Evolutionary conservation across 2,888 invertebrate species (phyloP).

Genomic region (Petrophora chlorosata): DNA sequence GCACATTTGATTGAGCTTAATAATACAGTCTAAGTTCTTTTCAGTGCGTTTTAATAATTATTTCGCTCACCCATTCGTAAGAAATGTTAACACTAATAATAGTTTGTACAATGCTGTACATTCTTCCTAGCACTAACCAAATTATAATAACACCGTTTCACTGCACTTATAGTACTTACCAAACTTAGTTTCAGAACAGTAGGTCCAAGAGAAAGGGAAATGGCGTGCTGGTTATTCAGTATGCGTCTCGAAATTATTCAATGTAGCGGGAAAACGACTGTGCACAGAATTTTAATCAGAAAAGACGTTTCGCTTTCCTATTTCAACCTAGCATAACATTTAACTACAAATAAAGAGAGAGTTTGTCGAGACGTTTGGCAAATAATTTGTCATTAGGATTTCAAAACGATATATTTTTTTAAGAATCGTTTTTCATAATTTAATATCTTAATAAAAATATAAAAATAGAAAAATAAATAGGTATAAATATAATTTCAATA

Average conservation of each 20-base stretch:
- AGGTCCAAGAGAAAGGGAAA: slow-evolving; percentile 47
- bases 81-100: neutral
- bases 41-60: neutral
- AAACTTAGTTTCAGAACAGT: slow-evolving; percentile 24
- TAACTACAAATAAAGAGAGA: slow-evolving; percentile 10
- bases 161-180: neutral
- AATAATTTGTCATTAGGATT: neutral
- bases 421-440: no score
- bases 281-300: slow-evolving; percentile 56
- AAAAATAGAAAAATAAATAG: no score
- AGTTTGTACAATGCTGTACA: neutral
- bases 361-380: no score
- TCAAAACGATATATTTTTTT: no score
- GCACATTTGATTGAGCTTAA: slow-evolving; percentile 8
- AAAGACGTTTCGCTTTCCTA: slow-evolving; percentile 51
- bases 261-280: slow-evolving; percentile 54
- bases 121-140: slow-evolving; percentile 1
- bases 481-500: neutral
- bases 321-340: slow-evolving; percentile 36
- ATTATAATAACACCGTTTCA: slow-evolving; percentile 6
- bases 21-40: neutral
- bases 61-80: neutral
- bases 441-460: no score
- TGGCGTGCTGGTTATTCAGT: slow-evolving; percentile 50
- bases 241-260: slow-evolving; percentile 60